Base-by-base conservation (phyloP, 1,140 invertebrate genomes). In the Cyrtorhinus lividipennis region DNA sequence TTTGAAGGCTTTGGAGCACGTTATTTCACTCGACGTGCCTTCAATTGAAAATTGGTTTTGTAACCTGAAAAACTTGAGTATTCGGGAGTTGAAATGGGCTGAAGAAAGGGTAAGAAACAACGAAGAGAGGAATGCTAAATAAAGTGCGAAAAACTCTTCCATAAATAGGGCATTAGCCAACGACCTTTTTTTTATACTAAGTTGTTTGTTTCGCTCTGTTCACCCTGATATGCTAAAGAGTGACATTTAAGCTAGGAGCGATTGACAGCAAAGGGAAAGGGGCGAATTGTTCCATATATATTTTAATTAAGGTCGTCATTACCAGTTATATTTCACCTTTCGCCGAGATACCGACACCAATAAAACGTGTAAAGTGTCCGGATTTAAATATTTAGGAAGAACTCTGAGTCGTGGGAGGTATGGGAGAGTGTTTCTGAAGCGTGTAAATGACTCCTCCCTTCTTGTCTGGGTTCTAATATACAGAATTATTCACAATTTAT, bases 251-350 rank as follows among this genome's bases (percentile, higher is more conserved):
- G 8, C 18, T 1, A 24, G 56, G n/a, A 15, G 56, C 15, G 20
- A 24, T 15, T 15, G 56, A 57, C 30, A 38, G 5, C 5, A 38
- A 38, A 5, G 5, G 48, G 48, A 26, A 24, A 24, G 24, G 58
- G 26, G 58, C n/a, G 24, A 30, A 59, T 30, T 59, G 58, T 22
- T 30, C 58, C 58, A 59, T 59, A 59, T 59, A 59, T 59, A 59
- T 59, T 24, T 59, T 59, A 59, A 59, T 59, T 59, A 59, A 23
- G 58, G 58, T 59, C 58, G 58, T 59, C 58, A 59, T 59, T 59
- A 59, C n/a, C 15, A 57, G 26, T 26, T 5, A 59, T 59, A 59
- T 59, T 59, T 59, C 58, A 59, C 58, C 58, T 59, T 59, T 59
- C 58, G 24, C 20, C 22, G 13, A 3, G 24, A 25, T 10, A 2